Evolutionary conservation across 2,888 invertebrate species (phyloP), one percentile per base, ranked within the genome.

Genomic region (Eledona agricola): DNA sequence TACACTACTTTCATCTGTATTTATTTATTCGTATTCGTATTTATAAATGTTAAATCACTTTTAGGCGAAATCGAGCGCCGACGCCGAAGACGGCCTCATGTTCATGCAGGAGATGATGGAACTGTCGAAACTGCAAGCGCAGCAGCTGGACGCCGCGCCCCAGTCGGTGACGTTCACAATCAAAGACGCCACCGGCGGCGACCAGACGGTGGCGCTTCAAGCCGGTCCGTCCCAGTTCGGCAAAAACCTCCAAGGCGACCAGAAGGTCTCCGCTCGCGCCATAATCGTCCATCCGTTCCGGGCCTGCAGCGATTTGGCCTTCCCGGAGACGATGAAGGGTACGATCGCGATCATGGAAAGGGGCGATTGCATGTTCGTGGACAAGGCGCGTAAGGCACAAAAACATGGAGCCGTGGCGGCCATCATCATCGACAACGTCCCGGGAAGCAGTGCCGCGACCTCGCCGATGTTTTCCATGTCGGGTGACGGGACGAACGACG

Each of bases 21-120:
- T n/a, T n/a, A n/a, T n/a, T n/a, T n/a, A n/a, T n/a, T n/a, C n/a
- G n/a, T n/a, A n/a, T 19, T 4, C 19, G 4, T 31, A 16, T 31
- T 31, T 13, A 23, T 31, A 19, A 9, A 12, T 17, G 32, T 31
- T 1, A 13, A 7, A 3, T 31, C 4, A 3, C 11, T 55, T 74
- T 6, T 65, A 95, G 93, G 97, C 97, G 1, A 86, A 87, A 69
- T 87, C 90, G 4, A 79, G 88, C 0, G 87, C 88, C 63, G 91
- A 94, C 71, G 96, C 93, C 0, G 91, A 94, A 65, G 92, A 96
- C 77, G 97, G 98, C 0, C 79, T 95, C 19, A 81, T 90, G 6
- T 97, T 98, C 73, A 96, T 98, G 95, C 91, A 93, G 69, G 97
- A 98, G 78, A 96, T 98, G 93, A 85, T 94, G 1, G 92, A 94